Base-by-base conservation (phyloP, 2,888 invertebrate species). In the Cartodere bifasciata region DNA sequence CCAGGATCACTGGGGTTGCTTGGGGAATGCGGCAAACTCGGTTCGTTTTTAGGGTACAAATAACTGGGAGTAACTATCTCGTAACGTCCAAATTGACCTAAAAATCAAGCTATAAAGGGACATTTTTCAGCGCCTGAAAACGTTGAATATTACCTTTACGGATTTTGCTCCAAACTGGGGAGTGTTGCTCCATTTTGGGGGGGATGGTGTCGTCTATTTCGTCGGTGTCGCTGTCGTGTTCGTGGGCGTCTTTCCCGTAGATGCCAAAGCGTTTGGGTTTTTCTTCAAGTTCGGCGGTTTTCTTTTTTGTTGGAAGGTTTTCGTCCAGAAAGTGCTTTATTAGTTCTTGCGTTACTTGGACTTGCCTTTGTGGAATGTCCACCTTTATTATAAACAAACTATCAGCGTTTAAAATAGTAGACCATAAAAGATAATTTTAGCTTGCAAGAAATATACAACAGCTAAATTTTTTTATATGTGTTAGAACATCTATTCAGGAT, bases 1-100 rank as follows among this genome's bases (percentile, higher is more conserved):
- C 80, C 80, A 1, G 78, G 79, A 53, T 80, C 79, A 0, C 70
- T 72, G 1, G 80, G 77, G 1, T 75, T 70, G n/a, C 74, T 75
- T 0, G 71, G 70, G 1, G 68, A 67, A 28, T 67, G 53, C 1
- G 63, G 65, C 20, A 64, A 31, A 52, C 64, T 50, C 7, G 51
- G 60, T 21, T 55, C 58, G 42, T 66, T 64, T 30, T 56, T 60
- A 1, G 50, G 45, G 24, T 52, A 49, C 15, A 57, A 35, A 34
- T 52, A 50, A 11, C 51, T 45, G 5, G 71, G 68, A 28, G 68
- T 63, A 56, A 69, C 43, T 20, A 53, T 46, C 21, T 50, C 50
- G 34, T 51, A 54, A 32, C 52, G 53, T 28, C 55, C 57, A 39
- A 55, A 56, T 31, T 56, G 49, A n/a, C 70, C 25, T 71, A 64